Evolutionary conservation across 2,888 invertebrate species (phyloP), one percentile per base, ranked within the genome.

Genomic region (Nymphalis urticae): DNA sequence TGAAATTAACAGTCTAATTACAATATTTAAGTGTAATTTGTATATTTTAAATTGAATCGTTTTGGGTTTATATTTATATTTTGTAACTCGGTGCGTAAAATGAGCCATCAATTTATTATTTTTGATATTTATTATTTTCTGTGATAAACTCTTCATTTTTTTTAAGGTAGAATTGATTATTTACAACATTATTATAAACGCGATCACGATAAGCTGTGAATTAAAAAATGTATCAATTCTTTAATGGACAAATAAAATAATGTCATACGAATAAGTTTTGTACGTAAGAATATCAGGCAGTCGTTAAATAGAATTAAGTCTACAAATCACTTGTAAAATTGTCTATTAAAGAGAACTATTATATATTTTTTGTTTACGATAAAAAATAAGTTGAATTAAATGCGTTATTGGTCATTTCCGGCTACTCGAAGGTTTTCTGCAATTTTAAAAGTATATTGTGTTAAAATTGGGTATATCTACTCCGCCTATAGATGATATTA

Each of bases 401-500:
- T 53, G 24, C 53, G 24, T 21, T 24, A 56, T 54, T n/a, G 54
- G 54, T 17, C 27, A 16, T 56, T 56, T 32, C 16, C 3, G n/a
- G 7, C n/a, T 32, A 27, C 27, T 32, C 16, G 9, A 32, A 56
- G n/a, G 3, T 27, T 27, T 62, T 60, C 32, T 56, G 47, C 51
- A 17, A 42, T 59, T 36, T 17, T 56, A 56, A 56, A 17, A 24
- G 17, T 56, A 36, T 56, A 51, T 64, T 58, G 60, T 69, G 64
- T 61, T 61, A 65, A 32, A 67, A 72, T 76, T 76, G 72, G 75
- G 76, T 77, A 87, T 79, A 85, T 83, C 84, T 80, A 86, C 85
- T 91, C 91, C 91, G 91, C 91, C 91, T 90, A 89, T 82, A 82
- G 82, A 83, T 84, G 87, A 86, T 89, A 87, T 88, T 87, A 85